Evolutionary conservation across 2,113 vertebrate genomes (phyloP), one percentile per base, ranked within the genome.

Genomic region (Ardeotis arabs): DNA sequence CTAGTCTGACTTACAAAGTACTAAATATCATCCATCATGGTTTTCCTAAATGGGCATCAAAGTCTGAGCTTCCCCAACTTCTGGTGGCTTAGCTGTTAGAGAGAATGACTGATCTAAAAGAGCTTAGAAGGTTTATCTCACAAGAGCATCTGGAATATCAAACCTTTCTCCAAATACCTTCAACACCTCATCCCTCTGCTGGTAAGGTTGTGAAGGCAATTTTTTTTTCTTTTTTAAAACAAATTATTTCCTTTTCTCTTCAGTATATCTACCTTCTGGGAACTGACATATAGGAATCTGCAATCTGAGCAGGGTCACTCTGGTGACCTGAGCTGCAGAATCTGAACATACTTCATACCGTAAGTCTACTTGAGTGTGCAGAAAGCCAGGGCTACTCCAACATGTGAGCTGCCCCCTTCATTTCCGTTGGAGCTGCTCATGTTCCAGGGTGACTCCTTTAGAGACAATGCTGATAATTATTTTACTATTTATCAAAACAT

Each of bases 1-100:
- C 95, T 94, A 96, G 87, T 96, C 92, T 96, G 86, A 96, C n/a
- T 96, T 96, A 95, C 92, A 91, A 89, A 97, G 94, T 93, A 91
- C 96, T 96, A 87, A 97, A 95, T 93, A 91, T 92, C 94, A 97
- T 96, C 94, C 90, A 92, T 96, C 92, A 89, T 76, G 62, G 87
- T 97, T 96, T 96, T 92, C 84, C 86, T 96, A 95, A 91, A 94
- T 82, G 77, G 89, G 77, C 94, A 91, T 96, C 91, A 82, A 96
- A 96, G 72, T 87, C 84, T 89, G 73, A 92, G 76, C 77, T 89
- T 92, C 86, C 39, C 22, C 89, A 92, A 69, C 84, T 96, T 95
- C 77, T 95, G 84, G 77, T 96, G 89, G 81, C 77, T 95, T 89
- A 92, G 84, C 74, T 87, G 77, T 78, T 92, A 92, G 64, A 87